Percentiles rank a stretch among this genome's conserved stretches.
phyloP scores from a whole-genome alignment of 2,797 vertebrate genomes.

The Galago senegalensis region DNA sequence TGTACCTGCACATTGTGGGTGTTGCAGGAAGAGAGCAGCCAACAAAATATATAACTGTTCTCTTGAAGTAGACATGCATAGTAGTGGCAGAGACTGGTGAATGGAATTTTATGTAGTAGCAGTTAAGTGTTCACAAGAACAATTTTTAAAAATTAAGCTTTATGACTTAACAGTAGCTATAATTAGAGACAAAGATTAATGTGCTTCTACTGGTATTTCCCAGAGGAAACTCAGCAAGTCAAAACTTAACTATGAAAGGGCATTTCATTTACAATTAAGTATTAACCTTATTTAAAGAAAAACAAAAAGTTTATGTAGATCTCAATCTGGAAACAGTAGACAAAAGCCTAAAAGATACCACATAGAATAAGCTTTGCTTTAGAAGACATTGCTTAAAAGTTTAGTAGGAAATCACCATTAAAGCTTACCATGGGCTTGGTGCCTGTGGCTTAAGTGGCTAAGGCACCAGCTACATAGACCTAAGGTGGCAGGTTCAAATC shows the following conservation, averaged over 20 bases:
- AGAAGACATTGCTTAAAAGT: constrained; percentile 21
- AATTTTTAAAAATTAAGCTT: constrained; percentile 33
- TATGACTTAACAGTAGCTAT: constrained; percentile 34
- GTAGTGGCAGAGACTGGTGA: background rate
- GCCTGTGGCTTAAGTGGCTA: no score
- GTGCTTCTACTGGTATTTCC: background rate
- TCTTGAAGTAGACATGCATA: background rate
- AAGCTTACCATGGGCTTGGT: background rate
- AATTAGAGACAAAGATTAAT: constrained; percentile 1
- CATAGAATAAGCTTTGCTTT: background rate
- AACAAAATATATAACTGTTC: background rate
- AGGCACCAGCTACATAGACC: no score
- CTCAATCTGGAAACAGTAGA: background rate
- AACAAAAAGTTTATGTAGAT: background rate
- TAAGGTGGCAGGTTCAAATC: no score
- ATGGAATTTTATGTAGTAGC: background rate
- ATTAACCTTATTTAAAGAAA: constrained; percentile 31
- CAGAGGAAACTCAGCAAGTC: constrained; percentile 10
- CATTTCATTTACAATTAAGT: background rate
- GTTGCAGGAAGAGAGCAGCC: background rate
- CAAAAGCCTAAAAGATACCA: background rate
- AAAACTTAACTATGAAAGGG: constrained; percentile 12
- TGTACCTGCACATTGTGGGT: background rate
- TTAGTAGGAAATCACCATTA: constrained; percentile 44
- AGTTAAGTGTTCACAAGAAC: constrained; percentile 33